Evolutionary conservation across 2,113 vertebrate genomes (phyloP), one percentile per base, ranked within the genome.

Genomic region (Psittacus erithacus): DNA sequence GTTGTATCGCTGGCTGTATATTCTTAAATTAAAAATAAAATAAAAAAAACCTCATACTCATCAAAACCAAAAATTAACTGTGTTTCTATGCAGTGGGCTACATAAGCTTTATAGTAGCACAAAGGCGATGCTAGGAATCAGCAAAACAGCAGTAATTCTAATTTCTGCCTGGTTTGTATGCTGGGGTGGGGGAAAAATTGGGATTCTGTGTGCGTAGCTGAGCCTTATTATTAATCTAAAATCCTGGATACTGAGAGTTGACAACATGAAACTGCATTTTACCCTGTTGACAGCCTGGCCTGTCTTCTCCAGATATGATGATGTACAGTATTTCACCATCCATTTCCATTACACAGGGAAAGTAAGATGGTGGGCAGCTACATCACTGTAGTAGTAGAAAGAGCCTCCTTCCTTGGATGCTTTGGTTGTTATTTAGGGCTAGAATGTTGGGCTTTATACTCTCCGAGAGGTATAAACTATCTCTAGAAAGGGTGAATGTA

Each of bases 41-140:
- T 13, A 35, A 29, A 19, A 11, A 35, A 38, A 2, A 4, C 4
- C 1, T 8, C 12, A 41, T 8, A 71, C 10, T 5, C 16, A 19
- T 75, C 33, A 65, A 75, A 52, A n/a, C 12, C 9, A 13, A 79
- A 49, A 57, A 55, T 33, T 17, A 78, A n/a, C 13, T 50, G 17
- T 24, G 14, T 43, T 79, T 87, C 41, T 82, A 11, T 14, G 47
- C 33, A 80, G 19, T 63, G 38, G 39, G 29, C 41, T 10, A 5
- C 13, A 20, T 7, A 50, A 25, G 3, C 23, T 79, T 86, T 53
- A 10, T 49, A 17, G 17, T 53, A 71, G 17, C 22, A 69, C 24
- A 88, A 86, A 82, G 33, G 3, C 17, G 22, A 13, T 52, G 22
- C 39, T 67, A 62, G 75, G 64, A 77, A 77, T 64, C 22, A 46